Percentiles rank a stretch among this genome's conserved stretches.
Conservation (phyloP, 2,888 invertebrate species). For the Morpho deidamia region DNA sequence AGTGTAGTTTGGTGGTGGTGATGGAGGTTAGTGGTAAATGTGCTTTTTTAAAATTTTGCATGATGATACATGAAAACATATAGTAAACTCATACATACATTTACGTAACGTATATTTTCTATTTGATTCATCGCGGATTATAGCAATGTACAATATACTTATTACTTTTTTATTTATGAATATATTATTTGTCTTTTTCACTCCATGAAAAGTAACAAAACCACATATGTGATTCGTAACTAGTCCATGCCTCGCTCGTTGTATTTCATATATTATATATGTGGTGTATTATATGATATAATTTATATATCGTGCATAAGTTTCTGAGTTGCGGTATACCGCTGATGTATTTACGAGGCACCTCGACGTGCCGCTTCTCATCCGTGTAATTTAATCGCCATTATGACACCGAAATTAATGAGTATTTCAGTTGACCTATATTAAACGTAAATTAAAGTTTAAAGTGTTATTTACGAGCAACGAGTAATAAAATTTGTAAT, state of each 20-base stretch:
- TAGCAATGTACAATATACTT: too few species aligned
- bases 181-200: background rate
- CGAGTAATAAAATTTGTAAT: constrained; percentile 11
- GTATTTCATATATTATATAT: background rate
- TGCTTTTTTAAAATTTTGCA: too few species aligned
- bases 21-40: too few species aligned
- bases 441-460: constrained; percentile 31
- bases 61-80: too few species aligned
- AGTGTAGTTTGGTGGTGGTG: too few species aligned
- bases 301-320: constrained; percentile 27
- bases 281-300: constrained; percentile 7
- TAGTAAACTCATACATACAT: too few species aligned
- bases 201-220: background rate
- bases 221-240: too few species aligned
- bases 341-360: constrained; percentile 60
- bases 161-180: too few species aligned
- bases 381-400: constrained; percentile 58
- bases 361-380: constrained; percentile 44
- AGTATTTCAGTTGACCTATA: constrained; percentile 38
- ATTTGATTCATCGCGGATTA: too few species aligned
- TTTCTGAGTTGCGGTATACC: constrained; percentile 40
- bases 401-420: constrained; percentile 57
- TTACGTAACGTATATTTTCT: too few species aligned
- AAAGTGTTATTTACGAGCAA: constrained; percentile 20
- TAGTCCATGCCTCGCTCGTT: background rate